Evolutionary conservation across 2,888 invertebrate species (phyloP).

Genomic region (Platynereis dumerilii): DNA sequence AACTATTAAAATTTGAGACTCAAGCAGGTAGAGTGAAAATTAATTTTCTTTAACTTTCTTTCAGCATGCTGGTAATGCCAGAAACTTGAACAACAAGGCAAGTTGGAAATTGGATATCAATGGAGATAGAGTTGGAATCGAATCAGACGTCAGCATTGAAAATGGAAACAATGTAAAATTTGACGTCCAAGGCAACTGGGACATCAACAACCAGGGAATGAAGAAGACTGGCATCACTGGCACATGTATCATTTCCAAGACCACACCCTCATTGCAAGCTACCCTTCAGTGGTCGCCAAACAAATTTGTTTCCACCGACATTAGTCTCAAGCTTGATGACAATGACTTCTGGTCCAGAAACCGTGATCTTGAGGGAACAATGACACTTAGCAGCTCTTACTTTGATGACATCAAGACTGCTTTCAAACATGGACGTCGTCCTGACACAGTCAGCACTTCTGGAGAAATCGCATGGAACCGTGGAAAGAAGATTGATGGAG

Average conservation of each 20-base stretch:
- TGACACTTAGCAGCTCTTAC: constrained; percentile 12
- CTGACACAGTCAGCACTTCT: constrained; percentile 13
- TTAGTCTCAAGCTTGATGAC: not conserved
- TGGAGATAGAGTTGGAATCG: not conserved
- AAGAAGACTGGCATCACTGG: too few relatives aligned
- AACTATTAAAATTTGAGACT: not conserved
- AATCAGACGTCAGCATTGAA: not conserved
- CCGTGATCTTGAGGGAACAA: not conserved
- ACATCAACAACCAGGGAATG: too few relatives aligned
- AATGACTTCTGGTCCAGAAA: not conserved
- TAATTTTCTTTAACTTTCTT: too few relatives aligned
- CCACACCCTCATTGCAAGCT: constrained; percentile 16
- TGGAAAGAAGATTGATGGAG: constrained; percentile 35
- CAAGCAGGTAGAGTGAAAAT: not conserved
- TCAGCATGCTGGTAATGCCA: not conserved
- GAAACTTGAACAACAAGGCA: constrained; percentile 1
- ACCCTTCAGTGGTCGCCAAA: constrained; percentile 21
- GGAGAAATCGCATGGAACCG: constrained; percentile 42
- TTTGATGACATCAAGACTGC: constrained; percentile 28
- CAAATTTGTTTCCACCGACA: not conserved
- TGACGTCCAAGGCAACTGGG: too few relatives aligned
- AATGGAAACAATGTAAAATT: not conserved
- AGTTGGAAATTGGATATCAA: constrained; percentile 4
- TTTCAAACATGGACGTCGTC: constrained; percentile 26
- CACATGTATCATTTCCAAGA: too few relatives aligned